Evolutionary conservation across 2,113 vertebrate species (phyloP).

Genomic region (Lamprologus tigripictilis): DNA sequence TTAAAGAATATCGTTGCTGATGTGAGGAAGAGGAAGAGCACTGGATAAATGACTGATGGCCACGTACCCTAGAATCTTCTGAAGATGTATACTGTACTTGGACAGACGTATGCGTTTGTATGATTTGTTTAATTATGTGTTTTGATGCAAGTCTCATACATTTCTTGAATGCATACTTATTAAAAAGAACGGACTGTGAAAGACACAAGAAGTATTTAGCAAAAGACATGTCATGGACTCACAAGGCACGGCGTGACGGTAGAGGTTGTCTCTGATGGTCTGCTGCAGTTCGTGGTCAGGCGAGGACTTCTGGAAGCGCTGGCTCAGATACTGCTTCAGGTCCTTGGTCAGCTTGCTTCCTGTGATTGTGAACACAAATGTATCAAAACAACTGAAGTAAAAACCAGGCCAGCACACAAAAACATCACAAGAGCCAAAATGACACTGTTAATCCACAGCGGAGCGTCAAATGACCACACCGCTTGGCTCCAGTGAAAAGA

Average conservation of each 20-base stretch:
- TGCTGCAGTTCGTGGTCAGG: conserved; percentile 93
- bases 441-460: neutral
- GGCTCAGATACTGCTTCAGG: conserved; percentile 90
- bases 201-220: neutral
- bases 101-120: neutral
- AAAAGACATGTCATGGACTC: conserved; percentile 61
- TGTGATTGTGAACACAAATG: conserved; percentile 56
- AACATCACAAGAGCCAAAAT: neutral
- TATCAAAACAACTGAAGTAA: neutral
- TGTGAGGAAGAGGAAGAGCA: neutral
- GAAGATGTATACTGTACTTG: neutral
- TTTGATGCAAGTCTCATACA: neutral
- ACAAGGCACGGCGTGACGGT: conserved; percentile 99
- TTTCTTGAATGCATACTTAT: neutral
- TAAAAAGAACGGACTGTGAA: neutral
- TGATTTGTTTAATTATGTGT: neutral
- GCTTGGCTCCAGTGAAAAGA: neutral
- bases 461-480: neutral
- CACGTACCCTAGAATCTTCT: neutral
- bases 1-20: neutral
- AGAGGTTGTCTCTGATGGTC: conserved; percentile 94
- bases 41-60: neutral
- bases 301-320: conserved; percentile 94
- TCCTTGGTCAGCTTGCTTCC: conserved; percentile 94
- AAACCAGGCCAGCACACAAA: neutral